Evolutionary conservation across 2,888 invertebrate species (phyloP), one percentile per base, ranked within the genome.

Genomic region (Steinernema carpocapsae): DNA sequence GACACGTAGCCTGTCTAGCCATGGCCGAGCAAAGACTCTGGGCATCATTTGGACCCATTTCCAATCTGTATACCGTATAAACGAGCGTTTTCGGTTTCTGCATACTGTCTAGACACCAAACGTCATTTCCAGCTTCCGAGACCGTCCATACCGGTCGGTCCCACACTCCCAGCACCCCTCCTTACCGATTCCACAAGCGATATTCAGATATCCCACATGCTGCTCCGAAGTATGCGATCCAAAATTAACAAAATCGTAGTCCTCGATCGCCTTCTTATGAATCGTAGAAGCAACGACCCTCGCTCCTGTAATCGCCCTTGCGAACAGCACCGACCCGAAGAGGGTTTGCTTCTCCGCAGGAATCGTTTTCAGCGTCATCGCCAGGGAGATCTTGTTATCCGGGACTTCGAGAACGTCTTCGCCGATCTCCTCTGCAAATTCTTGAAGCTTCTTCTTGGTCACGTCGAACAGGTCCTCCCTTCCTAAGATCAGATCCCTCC

Each of bases 241-340:
- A 26, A 80, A 84, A 72, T 84, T 84, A 17, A 76, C 64, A 48
- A 83, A 84, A 17, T 83, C 81, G 70, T 77, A 74, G 19, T 78
- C 81, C 59, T 81, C 80, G 12, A 84, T 76, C 0, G 72, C 72
- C 17, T 75, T 79, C 26, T 76, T 76, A 7, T 72, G 73, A 7
- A 19, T 71, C 12, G 74, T 76, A 1, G 82, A 81, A 0, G 78
- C 48, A 0, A 84, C 78, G 0, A 84, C 82, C 80, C 82, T 76
- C 14, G 84, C 82, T 29, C 84, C 84, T 0, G 84, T 84, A 42
- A 84, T 82, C 26, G 83, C 83, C 43, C 84, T 72, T 7, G 72
- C 73, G 71, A 84, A 84, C 12, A 84, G 76, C 12, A 84, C 74
- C 0, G 82, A 78, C n/a, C 84, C 84, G 46, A 84, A 83, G 1